These are phyloP conservation scores for Edolisoma coerulescens DNA, from an alignment of 2,113 vertebrate species.

Conservation along the genomic window DNA sequence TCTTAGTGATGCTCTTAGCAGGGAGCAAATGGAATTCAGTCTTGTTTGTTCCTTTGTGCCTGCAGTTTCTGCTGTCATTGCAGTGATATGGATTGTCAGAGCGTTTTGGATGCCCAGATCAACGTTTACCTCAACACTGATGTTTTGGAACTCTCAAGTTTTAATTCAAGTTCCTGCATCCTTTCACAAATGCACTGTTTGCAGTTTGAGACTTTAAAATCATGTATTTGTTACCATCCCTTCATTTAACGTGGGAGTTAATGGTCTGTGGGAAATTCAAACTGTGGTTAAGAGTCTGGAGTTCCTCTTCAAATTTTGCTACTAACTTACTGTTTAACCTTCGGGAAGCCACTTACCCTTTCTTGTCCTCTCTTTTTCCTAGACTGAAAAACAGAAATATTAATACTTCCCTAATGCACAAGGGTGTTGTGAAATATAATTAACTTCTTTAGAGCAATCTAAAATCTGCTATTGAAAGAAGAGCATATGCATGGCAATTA, in stretches of 20 bases:
- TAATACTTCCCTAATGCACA: slow-evolving; percentile 9
- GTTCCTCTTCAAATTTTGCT: not conserved
- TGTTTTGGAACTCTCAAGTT: not conserved
- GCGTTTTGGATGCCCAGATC: not conserved
- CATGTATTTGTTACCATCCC: not conserved
- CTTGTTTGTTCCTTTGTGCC: not conserved
- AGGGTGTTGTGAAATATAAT: slow-evolving; percentile 42
- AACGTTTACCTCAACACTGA: not conserved
- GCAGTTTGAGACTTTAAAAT: not conserved
- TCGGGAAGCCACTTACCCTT: not conserved
- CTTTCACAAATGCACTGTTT: not conserved
- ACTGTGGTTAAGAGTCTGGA: not conserved
- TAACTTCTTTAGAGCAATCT: slow-evolving; percentile 46
- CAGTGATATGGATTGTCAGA: not conserved
- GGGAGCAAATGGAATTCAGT: not conserved
- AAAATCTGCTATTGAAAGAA: slow-evolving; percentile 10
- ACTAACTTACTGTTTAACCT: not conserved
- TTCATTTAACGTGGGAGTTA: not conserved
- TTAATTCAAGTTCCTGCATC: not conserved
- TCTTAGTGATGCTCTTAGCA: not conserved
- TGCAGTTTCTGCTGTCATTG: not conserved
- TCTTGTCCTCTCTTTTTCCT: not conserved
- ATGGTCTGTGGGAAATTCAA: not conserved
- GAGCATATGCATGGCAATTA: slow-evolving; percentile 38
- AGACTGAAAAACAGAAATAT: not conserved